These are phyloP conservation scores for Anadara kagoshimensis DNA, from an alignment of 1,140 invertebrate species.

Conservation along the genomic window DNA sequence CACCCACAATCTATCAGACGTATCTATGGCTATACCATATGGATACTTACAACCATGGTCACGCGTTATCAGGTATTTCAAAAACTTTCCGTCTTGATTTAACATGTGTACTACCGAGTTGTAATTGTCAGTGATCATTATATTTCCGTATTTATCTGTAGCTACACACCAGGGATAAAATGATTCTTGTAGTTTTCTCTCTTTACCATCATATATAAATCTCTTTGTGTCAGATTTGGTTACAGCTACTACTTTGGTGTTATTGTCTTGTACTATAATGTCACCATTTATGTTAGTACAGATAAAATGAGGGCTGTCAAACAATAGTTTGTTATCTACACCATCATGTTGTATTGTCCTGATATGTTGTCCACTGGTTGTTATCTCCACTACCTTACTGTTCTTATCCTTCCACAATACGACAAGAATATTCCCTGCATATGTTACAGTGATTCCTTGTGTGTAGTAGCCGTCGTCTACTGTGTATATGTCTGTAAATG, in stretches of 20 bases:
- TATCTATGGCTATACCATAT: background rate
- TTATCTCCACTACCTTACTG: too few relatives aligned
- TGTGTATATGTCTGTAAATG: too few relatives aligned
- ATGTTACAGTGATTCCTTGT: too few relatives aligned
- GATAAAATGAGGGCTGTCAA: too few relatives aligned
- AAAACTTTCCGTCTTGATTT: slow-evolving; percentile 8
- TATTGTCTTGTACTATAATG: background rate
- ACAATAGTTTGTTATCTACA: too few relatives aligned
- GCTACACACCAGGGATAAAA: background rate
- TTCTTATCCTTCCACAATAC: too few relatives aligned
- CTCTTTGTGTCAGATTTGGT: background rate
- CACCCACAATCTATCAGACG: too few relatives aligned
- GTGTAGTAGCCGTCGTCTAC: too few relatives aligned
- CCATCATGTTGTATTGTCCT: too few relatives aligned
- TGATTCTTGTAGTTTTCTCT: background rate
- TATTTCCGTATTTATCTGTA: slow-evolving; percentile 1
- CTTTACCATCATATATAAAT: slow-evolving; percentile 3
- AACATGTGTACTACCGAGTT: slow-evolving; percentile 4
- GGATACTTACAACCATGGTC: background rate
- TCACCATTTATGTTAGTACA: too few relatives aligned
- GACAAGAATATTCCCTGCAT: too few relatives aligned
- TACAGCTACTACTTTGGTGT: background rate
- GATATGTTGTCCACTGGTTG: too few relatives aligned
- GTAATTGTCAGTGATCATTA: slow-evolving; percentile 3
- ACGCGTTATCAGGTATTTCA: slow-evolving; percentile 1